Base-by-base conservation (phyloP, 2,797 vertebrate species). In the Falco novaeseelandiae region DNA sequence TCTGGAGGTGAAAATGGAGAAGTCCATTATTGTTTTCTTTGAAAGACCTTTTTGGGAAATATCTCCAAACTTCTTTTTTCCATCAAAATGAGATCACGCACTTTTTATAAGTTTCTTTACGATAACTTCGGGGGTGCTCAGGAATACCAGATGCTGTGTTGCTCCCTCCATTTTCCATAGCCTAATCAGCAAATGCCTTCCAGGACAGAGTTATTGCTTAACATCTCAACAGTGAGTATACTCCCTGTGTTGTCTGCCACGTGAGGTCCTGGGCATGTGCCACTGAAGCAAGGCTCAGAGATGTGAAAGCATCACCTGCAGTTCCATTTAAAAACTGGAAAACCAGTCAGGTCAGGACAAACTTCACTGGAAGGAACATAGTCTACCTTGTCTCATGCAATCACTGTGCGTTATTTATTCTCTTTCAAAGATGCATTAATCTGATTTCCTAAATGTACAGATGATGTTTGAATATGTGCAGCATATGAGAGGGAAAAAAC, bases 71-170 rank as follows among this genome's bases (percentile, higher is more conserved):
- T 34, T 62, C 42, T 83, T 61, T 76, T 58, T 91, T 46, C 73
- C 67, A 85, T 92, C 83, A 83, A 96, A 94, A 91, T 88, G 54
- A 87, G 57, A 88, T 79, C 62, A 93, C 95, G 98, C 95, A 97
- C 80, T 97, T 97, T 84, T 98, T 96, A 70, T 97, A 98, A 44
- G 76, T 95, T 63, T 98, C 97, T 83, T 97, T 98, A 27, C 29
- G 62, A 92, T 98, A 98, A 79, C 98, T 98, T 44, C 25, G 21
- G 71, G 46, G 90, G 79, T 98, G 98, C 69, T 97, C 92, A 80
- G 98, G 98, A 90, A 98, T 97, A 55, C 67, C 97, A 11, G 97
- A 97, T 40, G 95, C 89, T 4, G 89, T 11, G 40, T 93, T 98
- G 10, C 93, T 97, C 4, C 97, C 97, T 30, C 97, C 70, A 8